Base-by-base conservation (phyloP, 2,888 invertebrate species). In the Ormia ochracea region DNA sequence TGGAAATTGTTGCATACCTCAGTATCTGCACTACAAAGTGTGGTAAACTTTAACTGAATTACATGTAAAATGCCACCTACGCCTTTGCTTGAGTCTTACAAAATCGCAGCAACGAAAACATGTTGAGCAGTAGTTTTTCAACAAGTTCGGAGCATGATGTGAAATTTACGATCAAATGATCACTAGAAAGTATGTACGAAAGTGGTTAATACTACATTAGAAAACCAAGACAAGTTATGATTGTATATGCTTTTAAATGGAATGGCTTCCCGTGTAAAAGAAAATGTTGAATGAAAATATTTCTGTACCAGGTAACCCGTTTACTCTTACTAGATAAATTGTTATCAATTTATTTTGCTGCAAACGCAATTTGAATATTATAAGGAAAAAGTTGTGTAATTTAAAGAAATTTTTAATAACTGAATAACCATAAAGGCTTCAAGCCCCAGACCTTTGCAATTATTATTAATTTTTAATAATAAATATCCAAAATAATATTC, bases 51-150 rank as follows among this genome's bases (percentile, higher is more conserved):
- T 36, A 52, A 26, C 41, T 59, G 38, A 78, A 66, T 36, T 70
- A 45, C 28, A 58, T 33, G 45, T 48, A 73, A 66, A 66, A 23
- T 48, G 31, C 38, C 78, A 69, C 78, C 78, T 23, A 78, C 78
- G 58, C 74, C 65, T 69, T 74, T 58, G 19, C 12, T 48, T 12
- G 19, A 21, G 4, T 59, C 36, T 52, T 43, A n/a, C 14, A 59
- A 7, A 26, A 43, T n/a, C 14, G 9, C 31, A 14, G 31, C 17
- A 38, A 59, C 10, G 26, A 52, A 43, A 69, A 43, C 61, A 38
- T 54, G 9, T 31, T 54, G 21, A 58, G 45, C 52, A 54, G 59
- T 36, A 38, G 33, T 14, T 48, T 31, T 31, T 38, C 31, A 43
- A 43, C 31, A 10, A 50, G 17, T 78, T 45, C 10, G 19, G 43